Base-by-base conservation (phyloP, 2,888 invertebrate species). In the Netelia inedita region DNA sequence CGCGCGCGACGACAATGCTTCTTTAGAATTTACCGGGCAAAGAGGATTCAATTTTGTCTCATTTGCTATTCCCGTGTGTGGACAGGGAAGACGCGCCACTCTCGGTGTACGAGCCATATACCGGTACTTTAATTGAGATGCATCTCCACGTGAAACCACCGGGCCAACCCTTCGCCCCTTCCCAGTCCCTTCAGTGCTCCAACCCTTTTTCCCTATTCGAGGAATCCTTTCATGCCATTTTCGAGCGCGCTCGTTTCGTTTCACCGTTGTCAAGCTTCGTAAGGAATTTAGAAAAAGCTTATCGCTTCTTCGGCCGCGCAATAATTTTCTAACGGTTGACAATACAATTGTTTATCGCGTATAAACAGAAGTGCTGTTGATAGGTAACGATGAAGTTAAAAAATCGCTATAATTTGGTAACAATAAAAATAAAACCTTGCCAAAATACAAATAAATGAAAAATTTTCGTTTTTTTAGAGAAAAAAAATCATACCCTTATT, bases 11-110 rank as follows among this genome's bases (percentile, higher is more conserved):
- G 73, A 81, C 81, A 84, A 81, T 84, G 84, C 84, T 81, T 74
- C 84, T 81, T 84, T 81, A 74, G 81, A 84, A 84, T 81, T 76
- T 84, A 28, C 73, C 50, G 73, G 68, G 19, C 16, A 46, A 69
- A 46, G 68, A 63, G 73, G 73, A 84, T 84, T 81, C 76, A 81
- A 84, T 84, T 84, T 81, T 74, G 68, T 81, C 81, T 73, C 84
- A 78, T 81, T 84, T 81, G 81, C 63, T 55, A 78, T 81, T 81
- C 73, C 72, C 84, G 69, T 66, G 75, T 73, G 81, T 73, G 68
- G 50, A 61, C 66, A 66, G 73, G 46, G 61, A 55, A 78, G 66
- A 72, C 55, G 72, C 78, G 65, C 35, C 59, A 79, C 73, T 78
- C 72, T 73, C 57, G 61, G 43, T 35, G 21, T 55, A 59, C 59